Evolutionary conservation across 2,888 invertebrate genomes (phyloP).

Genomic region (Myathropa florea): DNA sequence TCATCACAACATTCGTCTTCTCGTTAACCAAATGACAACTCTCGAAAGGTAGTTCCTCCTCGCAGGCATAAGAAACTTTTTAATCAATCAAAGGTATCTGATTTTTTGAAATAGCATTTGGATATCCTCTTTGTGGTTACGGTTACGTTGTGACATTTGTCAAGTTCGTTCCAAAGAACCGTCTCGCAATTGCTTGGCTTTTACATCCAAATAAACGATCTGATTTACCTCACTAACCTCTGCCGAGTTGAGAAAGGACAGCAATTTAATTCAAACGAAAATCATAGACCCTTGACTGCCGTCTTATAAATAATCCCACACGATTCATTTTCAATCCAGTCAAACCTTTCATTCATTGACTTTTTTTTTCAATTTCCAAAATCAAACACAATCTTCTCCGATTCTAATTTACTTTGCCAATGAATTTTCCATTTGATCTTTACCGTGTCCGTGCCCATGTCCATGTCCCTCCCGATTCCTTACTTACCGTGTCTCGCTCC

Average conservation of each 20-base stretch:
- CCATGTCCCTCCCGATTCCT: not conserved
- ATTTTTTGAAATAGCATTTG: no score
- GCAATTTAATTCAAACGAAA: not conserved
- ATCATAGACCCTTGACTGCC: not conserved
- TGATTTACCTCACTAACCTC: not conserved
- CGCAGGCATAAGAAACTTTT: no score
- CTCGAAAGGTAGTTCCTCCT: no score
- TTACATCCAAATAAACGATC: not conserved
- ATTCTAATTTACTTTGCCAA: slow-evolving; percentile 24
- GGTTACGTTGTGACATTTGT: no score
- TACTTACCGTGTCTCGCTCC: not conserved
- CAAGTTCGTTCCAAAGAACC: no score
- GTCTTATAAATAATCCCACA: not conserved
- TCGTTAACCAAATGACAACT: no score
- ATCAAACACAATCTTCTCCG: slow-evolving; percentile 27
- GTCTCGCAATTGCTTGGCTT: not conserved
- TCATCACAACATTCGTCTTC: no score
- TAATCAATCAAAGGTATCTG: no score
- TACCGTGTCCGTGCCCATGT: not conserved
- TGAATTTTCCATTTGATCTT: slow-evolving; percentile 23
- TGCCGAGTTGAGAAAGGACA: not conserved
- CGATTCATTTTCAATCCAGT: not conserved
- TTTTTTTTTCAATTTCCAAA: slow-evolving; percentile 27
- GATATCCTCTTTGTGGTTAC: no score
- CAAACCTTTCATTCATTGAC: not conserved